Percentiles rank a stretch among this genome's conserved stretches.
These are phyloP conservation scores for Mesorhabditis spiculigera DNA, from an alignment of 2,888 invertebrate genomes.

Conservation along the genomic window DNA sequence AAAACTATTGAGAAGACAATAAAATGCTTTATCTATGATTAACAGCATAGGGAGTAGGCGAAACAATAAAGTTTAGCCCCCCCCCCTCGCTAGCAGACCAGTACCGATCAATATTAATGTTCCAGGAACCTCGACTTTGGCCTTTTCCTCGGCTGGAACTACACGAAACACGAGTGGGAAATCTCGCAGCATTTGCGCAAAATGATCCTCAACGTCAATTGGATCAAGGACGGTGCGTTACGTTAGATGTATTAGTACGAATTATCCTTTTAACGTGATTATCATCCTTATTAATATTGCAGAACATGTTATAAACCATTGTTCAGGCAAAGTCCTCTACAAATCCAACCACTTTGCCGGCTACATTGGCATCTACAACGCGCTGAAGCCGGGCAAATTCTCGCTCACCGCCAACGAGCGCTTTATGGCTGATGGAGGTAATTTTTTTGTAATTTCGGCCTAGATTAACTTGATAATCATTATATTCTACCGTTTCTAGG, in stretches of 20 bases:
- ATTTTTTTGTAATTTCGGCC: not conserved
- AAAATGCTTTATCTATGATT: not conserved
- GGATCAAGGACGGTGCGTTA: slow-evolving; percentile 53
- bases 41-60: not conserved
- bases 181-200: slow-evolving; percentile 60
- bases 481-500: slow-evolving; percentile 34
- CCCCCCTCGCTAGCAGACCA: not conserved
- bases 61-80: not conserved
- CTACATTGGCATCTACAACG: slow-evolving; percentile 64
- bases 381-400: slow-evolving; percentile 59
- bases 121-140: slow-evolving; percentile 66
- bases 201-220: slow-evolving; percentile 61
- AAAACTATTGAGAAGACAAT: no score
- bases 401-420: slow-evolving; percentile 60
- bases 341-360: slow-evolving; percentile 65
- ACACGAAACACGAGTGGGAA: slow-evolving; percentile 60
- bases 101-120: not conserved
- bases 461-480: not conserved
- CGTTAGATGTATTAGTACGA: slow-evolving; percentile 5
- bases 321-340: slow-evolving; percentile 60
- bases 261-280: not conserved
- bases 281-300: not conserved
- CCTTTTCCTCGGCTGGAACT: slow-evolving; percentile 65
- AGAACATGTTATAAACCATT: not conserved
- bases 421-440: slow-evolving; percentile 64